These are phyloP conservation scores for Plebejus melissa DNA, from an alignment of 2,888 invertebrate species.

Conservation along the genomic window DNA sequence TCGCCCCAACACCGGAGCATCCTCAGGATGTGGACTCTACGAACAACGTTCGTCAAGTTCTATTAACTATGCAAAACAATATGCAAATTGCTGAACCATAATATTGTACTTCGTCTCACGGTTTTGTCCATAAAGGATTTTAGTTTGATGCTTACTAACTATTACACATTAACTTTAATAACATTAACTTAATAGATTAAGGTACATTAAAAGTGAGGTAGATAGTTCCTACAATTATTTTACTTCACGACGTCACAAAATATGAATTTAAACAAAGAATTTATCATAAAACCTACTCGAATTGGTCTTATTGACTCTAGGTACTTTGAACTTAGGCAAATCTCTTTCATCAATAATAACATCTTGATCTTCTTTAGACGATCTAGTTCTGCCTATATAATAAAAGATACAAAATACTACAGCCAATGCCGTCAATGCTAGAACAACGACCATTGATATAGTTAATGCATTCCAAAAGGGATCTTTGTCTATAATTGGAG, in stretches of 20 bases:
- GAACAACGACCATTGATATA: conserved; percentile 41
- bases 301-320: background rate
- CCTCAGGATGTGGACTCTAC: too few species aligned
- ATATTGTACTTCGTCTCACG: too few species aligned
- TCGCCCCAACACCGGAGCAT: too few species aligned
- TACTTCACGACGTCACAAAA: background rate
- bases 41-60: too few species aligned
- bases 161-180: background rate
- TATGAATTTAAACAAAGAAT: background rate
- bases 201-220: background rate
- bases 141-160: too few species aligned
- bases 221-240: background rate
- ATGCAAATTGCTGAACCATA: too few species aligned
- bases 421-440: conserved; percentile 32
- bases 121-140: too few species aligned
- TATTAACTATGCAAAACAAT: too few species aligned
- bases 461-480: conserved; percentile 47
- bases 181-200: background rate
- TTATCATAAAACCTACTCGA: background rate
- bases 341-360: conserved; percentile 18
- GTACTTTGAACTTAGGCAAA: conserved; percentile 16
- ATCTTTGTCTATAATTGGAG: conserved; percentile 1
- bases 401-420: conserved; percentile 42
- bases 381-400: conserved; percentile 43
- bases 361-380: background rate